Conservation (phyloP, 1,140 invertebrate genomes). For the Hypothenemus hampei region DNA sequence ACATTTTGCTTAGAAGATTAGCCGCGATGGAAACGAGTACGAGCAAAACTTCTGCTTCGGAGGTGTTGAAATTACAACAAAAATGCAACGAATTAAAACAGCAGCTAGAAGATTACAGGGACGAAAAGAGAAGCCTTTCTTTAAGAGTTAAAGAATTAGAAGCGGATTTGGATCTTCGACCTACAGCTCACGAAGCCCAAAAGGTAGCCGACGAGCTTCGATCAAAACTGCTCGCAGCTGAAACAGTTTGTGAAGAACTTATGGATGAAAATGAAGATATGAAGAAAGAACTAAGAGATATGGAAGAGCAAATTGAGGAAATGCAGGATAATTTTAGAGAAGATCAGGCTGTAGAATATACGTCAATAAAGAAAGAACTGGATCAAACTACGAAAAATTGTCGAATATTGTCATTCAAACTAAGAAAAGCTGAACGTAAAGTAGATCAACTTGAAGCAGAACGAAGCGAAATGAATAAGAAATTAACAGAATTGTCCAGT, state of each 20-base stretch:
- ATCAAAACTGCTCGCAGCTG: constrained; percentile 76
- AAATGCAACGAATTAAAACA: constrained; percentile 78
- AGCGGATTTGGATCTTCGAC: constrained; percentile 55
- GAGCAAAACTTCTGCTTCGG: constrained; percentile 62
- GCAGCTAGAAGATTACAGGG: constrained; percentile 69
- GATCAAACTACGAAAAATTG: constrained; percentile 98
- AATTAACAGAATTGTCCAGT: constrained; percentile 59
- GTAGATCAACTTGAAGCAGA: constrained; percentile 86
- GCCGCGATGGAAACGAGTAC: constrained; percentile 70
- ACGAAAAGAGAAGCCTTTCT: constrained; percentile 74
- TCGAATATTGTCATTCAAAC: constrained; percentile 95
- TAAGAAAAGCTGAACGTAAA: constrained; percentile 91
- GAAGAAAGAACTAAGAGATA: constrained; percentile 86
- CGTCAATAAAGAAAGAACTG: constrained; percentile 86
- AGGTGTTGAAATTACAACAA: constrained; percentile 68
- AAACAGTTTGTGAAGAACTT: constrained; percentile 84
- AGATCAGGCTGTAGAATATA: constrained; percentile 95
- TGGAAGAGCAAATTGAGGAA: constrained; percentile 96
- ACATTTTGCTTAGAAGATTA: constrained; percentile 70
- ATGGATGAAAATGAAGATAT: constrained; percentile 96
- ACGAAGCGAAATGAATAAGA: constrained; percentile 66
- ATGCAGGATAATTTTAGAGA: constrained; percentile 97
- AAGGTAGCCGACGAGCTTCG: constrained; percentile 63
- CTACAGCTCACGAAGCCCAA: constrained; percentile 51
- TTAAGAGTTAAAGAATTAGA: constrained; percentile 68